These are phyloP conservation scores for Tichodroma muraria DNA, from an alignment of 2,113 vertebrate genomes.

Conservation along the genomic window DNA sequence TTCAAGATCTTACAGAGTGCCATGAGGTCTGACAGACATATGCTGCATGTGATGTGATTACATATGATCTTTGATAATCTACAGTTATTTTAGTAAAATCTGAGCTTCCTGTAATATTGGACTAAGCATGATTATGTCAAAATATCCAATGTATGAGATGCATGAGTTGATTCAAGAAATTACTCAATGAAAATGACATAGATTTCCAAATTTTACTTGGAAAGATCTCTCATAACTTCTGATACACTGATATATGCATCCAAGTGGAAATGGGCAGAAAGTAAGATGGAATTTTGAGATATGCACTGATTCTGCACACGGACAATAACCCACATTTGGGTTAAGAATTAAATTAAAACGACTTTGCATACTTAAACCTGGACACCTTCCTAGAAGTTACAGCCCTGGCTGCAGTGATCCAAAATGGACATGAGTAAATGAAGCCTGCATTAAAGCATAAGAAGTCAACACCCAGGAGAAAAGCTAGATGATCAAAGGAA, in stretches of 20 bases:
- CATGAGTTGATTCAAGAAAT: not conserved
- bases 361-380: not conserved
- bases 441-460: not conserved
- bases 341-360: not conserved
- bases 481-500: not conserved
- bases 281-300: not conserved
- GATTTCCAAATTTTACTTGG: not conserved
- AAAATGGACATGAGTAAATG: fast-evolving
- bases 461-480: not conserved
- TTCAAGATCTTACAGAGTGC: not conserved
- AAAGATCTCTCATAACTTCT: not conserved
- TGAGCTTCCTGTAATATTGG: not conserved
- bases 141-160: not conserved
- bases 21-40: not conserved
- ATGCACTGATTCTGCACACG: not conserved
- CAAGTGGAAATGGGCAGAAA: not conserved
- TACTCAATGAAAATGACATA: not conserved
- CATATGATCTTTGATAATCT: not conserved
- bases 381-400: not conserved
- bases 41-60: not conserved
- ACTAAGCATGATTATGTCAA: not conserved
- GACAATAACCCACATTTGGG: not conserved
- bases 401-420: not conserved
- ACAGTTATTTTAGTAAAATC: not conserved
- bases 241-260: not conserved